Percentiles rank a stretch among this genome's conserved stretches.
Conservation (phyloP, 2,888 invertebrate species). For the Xanthorhoe spadicearia region DNA sequence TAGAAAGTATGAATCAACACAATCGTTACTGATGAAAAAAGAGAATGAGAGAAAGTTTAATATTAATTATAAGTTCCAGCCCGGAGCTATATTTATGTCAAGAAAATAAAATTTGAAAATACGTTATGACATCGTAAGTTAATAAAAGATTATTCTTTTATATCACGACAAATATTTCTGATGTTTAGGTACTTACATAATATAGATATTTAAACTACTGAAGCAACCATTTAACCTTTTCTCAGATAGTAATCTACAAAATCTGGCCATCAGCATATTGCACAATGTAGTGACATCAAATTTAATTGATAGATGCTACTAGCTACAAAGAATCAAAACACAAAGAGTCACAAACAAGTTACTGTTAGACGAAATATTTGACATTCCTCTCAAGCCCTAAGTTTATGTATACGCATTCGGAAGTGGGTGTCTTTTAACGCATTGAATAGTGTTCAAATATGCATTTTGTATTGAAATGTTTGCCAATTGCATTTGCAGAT, state of each 20-base stretch:
- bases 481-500: slow-evolving; percentile 30
- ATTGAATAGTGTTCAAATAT: slow-evolving; percentile 27
- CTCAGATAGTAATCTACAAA: neutral
- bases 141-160: neutral
- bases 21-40: neutral
- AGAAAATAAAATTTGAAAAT: neutral
- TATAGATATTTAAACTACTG: too few relatives aligned
- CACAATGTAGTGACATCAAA: too few relatives aligned
- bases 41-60: neutral
- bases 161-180: too few relatives aligned
- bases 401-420: slow-evolving; percentile 56
- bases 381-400: slow-evolving; percentile 58
- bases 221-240: too few relatives aligned
- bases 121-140: neutral
- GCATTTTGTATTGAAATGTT: slow-evolving; percentile 34
- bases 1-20: neutral
- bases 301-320: too few relatives aligned
- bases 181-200: too few relatives aligned
- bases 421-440: slow-evolving; percentile 52
- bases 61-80: neutral
- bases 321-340: slow-evolving; percentile 1
- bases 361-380: slow-evolving; percentile 75
- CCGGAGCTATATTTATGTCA: neutral
- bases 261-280: neutral
- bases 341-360: slow-evolving; percentile 38